Evolutionary conservation across 2,888 invertebrate species (phyloP), one percentile per base, ranked within the genome.

Genomic region (Microchrysa polita): DNA sequence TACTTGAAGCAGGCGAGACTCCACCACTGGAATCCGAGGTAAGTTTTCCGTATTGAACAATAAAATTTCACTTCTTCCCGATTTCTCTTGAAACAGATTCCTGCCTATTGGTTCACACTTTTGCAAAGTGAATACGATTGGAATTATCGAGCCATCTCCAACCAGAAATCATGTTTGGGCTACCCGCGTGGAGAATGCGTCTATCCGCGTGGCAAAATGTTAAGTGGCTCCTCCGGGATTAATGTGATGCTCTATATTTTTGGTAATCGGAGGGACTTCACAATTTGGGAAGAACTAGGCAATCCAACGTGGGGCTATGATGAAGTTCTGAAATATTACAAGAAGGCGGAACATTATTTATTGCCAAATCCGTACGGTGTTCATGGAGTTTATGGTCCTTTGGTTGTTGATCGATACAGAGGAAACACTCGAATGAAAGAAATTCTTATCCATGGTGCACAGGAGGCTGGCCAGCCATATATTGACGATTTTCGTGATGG

Each of bases 191-290:
- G 80, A n/a, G 9, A 5, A 12, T 91, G 90, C 79, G 88, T 88
- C 78, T 91, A 90, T 91, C 91, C 91, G 0, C 87, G 93, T 61
- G 93, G 93, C 0, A 92, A 91, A 86, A 91, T 90, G 23, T 84
- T 93, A 59, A 90, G 90, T 44, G 95, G 95, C 0, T 90, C 90
- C 4, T 92, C 93, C 78, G 90, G 90, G 0, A 82, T 94, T 0
- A 95, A 95, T 81, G 94, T 93, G 34, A 94, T 95, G 94, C 85
- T 93, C 20, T 95, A 94, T 79, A 87, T 93, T 0, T 85, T 94
- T 77, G 94, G 94, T 0, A 93, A 94, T 80, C 88, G 87, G 77
- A 86, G 84, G 9, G 94, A 95, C 81, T 95, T 93, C 81, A 92
- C 95, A 79, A 82, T 86, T 34, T 95, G 95, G 95, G 91, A 88